phyloP scores from a whole-genome alignment of 1,140 invertebrate species.

The Zophobas morio region DNA sequence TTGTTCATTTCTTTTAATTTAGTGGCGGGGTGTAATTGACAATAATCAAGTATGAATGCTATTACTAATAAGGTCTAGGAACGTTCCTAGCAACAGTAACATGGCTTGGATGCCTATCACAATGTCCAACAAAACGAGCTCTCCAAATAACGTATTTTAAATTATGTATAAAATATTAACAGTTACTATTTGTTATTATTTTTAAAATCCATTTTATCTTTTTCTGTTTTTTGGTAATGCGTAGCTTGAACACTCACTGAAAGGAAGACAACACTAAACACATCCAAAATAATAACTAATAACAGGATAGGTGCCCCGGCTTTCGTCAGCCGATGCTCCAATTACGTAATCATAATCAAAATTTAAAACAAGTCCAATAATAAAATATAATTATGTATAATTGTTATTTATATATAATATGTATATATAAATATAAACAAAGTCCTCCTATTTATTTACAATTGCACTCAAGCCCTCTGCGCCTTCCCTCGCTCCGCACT shows the following conservation, averaged over 20 bases:
- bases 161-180: constrained; percentile 70
- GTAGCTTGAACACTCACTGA: constrained; percentile 66
- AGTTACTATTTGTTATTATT: constrained; percentile 65
- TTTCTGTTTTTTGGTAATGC: constrained; percentile 66
- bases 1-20: constrained; percentile 67
- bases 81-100: constrained; percentile 67
- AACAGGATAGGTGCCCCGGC: constrained; percentile 22
- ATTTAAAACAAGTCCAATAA: constrained; percentile 65
- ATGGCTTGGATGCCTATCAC: constrained; percentile 68
- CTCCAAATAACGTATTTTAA: constrained; percentile 68
- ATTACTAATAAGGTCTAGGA: constrained; percentile 68
- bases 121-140: constrained; percentile 68
- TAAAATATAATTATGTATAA: constrained; percentile 65
- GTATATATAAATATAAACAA: constrained; percentile 66
- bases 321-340: constrained; percentile 13
- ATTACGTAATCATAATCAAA: constrained; percentile 45
- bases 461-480: constrained; percentile 66
- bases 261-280: constrained; percentile 68
- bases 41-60: constrained; percentile 68
- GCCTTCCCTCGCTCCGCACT: constrained; percentile 64
- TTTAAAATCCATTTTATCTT: constrained; percentile 47
- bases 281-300: constrained; percentile 59
- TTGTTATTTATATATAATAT: constrained; percentile 57
- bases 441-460: constrained; percentile 65
- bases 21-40: constrained; percentile 68